Conservation (phyloP, 35 echinoderm and acorn worm genomes). For the Chiridota heheva region DNA sequence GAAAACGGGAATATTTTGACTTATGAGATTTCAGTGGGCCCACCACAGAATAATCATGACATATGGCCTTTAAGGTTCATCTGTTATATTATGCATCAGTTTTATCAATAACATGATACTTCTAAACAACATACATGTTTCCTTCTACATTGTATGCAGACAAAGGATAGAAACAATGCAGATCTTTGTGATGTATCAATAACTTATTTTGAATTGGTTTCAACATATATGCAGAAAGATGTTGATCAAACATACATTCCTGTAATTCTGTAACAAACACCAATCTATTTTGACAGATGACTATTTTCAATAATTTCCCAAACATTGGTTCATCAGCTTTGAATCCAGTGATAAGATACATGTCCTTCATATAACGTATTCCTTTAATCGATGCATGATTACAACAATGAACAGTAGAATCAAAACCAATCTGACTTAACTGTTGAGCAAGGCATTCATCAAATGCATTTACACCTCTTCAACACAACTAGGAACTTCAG, state of each 20-base stretch:
- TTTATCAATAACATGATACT: too few relatives aligned
- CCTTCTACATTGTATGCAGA: too few relatives aligned
- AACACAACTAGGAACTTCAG: neutral
- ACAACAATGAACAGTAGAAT: slow-evolving; percentile 9
- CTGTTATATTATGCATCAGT: too few relatives aligned
- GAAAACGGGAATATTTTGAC: too few relatives aligned
- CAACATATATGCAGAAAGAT: slow-evolving; percentile 16
- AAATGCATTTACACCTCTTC: too few relatives aligned
- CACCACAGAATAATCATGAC: too few relatives aligned
- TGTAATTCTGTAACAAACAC: slow-evolving; percentile 12
- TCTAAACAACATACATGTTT: too few relatives aligned
- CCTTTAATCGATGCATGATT: slow-evolving; percentile 22
- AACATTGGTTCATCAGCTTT: slow-evolving; percentile 33
- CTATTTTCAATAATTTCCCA: slow-evolving; percentile 18
- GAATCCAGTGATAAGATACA: slow-evolving; percentile 17
- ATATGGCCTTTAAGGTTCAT: too few relatives aligned
- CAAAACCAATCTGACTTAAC: neutral
- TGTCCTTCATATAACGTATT: neutral
- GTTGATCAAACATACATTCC: slow-evolving; percentile 2
- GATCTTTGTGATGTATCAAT: too few relatives aligned
- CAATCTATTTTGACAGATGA: neutral
- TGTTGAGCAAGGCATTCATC: neutral
- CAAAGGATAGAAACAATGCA: neutral
- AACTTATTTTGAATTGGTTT: slow-evolving; percentile 10
- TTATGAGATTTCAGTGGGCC: too few relatives aligned